Evolutionary conservation across 1,140 invertebrate genomes (phyloP), one percentile per base, ranked within the genome.

Genomic region (Drosophila lacteicornis): DNA sequence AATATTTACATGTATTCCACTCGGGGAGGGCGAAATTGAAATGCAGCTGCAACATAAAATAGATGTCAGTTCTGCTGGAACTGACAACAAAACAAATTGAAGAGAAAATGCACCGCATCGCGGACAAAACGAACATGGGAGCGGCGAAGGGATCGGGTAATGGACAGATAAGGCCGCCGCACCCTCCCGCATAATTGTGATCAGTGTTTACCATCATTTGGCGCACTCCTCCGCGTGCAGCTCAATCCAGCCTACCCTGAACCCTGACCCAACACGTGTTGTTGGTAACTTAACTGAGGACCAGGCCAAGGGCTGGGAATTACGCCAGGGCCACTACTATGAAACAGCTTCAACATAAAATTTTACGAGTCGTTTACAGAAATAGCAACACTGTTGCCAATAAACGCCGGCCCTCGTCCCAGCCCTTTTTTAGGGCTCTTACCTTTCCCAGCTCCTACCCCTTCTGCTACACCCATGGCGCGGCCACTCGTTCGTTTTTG

Each of bases 351-450:
- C 80, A 84, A 66, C 87, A 88, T 88, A 90, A 90, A 88, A 90
- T 90, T 88, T 88, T 90, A 88, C 85, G 85, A 88, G 70, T 88
- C 85, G 85, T 84, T 88, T 88, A 88, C 85, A 90, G 85, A 88
- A 88, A 88, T 88, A 75, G 85, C 85, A 88, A 88, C 85, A 88
- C 85, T 90, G 85, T 88, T 88, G 85, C 85, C 85, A 88, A 90
- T 88, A 88, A 88, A 88, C 81, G 67, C 81, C 61, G 51, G 47
- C 13, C 42, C 25, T 25, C n/a, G 25, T 22, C 12, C 43, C 43
- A 25, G 38, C 17, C 15, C n/a, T 17, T 25, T 22, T 30, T 13
- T 15, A 12, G 36, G 22, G 22, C 15, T n/a, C 12, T 42, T 22
- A 68, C 67, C 67, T 45, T 27, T 50, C 6, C 7, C 40, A 59